These are phyloP conservation scores for Phania funesta DNA, from an alignment of 2,888 invertebrate genomes.

Conservation along the genomic window DNA sequence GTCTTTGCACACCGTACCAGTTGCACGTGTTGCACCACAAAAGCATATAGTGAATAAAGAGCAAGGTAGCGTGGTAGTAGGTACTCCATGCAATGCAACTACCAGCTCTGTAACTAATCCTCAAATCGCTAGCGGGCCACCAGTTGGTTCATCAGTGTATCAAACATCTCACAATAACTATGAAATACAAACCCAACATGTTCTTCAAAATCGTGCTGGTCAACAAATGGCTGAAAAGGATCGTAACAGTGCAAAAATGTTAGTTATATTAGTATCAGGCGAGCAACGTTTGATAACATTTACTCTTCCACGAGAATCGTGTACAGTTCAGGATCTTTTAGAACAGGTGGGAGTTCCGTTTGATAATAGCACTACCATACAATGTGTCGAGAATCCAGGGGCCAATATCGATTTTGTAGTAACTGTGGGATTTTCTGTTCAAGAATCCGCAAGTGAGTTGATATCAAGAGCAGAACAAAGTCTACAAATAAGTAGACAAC, in stretches of 20 bases:
- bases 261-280: slow-evolving; percentile 88
- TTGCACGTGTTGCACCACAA: slow-evolving; percentile 71
- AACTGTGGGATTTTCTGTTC: slow-evolving; percentile 83
- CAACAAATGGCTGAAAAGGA: slow-evolving; percentile 77
- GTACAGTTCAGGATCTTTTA: slow-evolving; percentile 89
- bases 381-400: slow-evolving; percentile 87
- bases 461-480: slow-evolving; percentile 80
- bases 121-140: slow-evolving; percentile 41
- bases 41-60: slow-evolving; percentile 61
- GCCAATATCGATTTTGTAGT: slow-evolving; percentile 90
- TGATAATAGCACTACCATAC: slow-evolving; percentile 86
- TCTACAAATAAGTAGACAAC: slow-evolving; percentile 77
- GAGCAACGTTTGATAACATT: slow-evolving; percentile 91
- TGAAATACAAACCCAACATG: slow-evolving; percentile 81
- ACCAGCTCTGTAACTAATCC: slow-evolving; percentile 15
- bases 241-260: slow-evolving; percentile 87
- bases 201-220: slow-evolving; percentile 77
- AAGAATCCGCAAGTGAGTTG: slow-evolving; percentile 79
- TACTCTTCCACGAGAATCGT: slow-evolving; percentile 89
- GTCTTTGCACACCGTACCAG: slow-evolving; percentile 65
- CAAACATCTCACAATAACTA: slow-evolving; percentile 79
- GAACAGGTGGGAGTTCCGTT: slow-evolving; percentile 88
- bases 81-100: not conserved
- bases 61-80: slow-evolving; percentile 1
- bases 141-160: slow-evolving; percentile 74